These are phyloP conservation scores for Nezara viridula DNA, from an alignment of 2,888 invertebrate genomes.

Conservation along the genomic window DNA sequence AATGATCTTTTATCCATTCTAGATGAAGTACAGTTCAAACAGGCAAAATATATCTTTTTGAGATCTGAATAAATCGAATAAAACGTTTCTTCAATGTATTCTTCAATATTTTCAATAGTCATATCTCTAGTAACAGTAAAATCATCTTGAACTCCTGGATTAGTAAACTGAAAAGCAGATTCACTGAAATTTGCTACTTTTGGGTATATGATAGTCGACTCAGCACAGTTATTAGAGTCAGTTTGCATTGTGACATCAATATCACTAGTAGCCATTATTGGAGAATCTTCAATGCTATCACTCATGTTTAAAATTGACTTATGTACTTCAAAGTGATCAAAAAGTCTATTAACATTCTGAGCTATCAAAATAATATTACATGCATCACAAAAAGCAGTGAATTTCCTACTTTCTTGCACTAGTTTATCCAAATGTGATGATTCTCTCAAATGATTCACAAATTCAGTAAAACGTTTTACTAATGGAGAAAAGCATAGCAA, in stretches of 20 bases:
- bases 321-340: slow-evolving; percentile 36
- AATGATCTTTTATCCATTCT: slow-evolving; percentile 25
- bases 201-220: background rate
- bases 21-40: slow-evolving; percentile 3
- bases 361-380: slow-evolving; percentile 7
- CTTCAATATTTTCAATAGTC: slow-evolving; percentile 37
- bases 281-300: background rate
- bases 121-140: slow-evolving; percentile 1
- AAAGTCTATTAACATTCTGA: background rate
- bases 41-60: slow-evolving; percentile 38
- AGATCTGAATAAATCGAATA: slow-evolving; percentile 37
- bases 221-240: background rate
- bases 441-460: background rate
- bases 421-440: background rate
- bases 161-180: slow-evolving; percentile 22
- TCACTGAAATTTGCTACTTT: slow-evolving; percentile 33
- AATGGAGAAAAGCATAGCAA: background rate
- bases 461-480: background rate
- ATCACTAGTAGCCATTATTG: background rate
- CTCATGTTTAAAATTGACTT: background rate
- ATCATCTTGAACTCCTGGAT: slow-evolving; percentile 44
- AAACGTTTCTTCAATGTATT: slow-evolving; percentile 35
- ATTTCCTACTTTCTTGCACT: background rate
- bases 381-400: slow-evolving; percentile 26
- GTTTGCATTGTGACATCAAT: background rate